Base-by-base conservation (phyloP, 2,888 invertebrate species). In the Aproaerema taeniolella region DNA sequence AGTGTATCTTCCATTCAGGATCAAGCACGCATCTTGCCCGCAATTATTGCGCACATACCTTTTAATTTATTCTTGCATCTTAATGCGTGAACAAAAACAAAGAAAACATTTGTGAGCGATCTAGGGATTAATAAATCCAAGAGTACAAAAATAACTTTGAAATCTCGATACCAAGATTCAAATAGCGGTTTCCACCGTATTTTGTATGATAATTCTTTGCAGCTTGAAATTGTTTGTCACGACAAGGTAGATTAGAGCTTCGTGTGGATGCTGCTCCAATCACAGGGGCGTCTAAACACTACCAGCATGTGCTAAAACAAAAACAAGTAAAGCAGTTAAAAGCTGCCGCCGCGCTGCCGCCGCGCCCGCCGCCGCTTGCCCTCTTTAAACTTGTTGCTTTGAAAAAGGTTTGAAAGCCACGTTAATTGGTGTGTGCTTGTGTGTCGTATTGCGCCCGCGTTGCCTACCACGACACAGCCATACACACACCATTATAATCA, bases 401-500 rank as follows among this genome's bases (percentile, higher is more conserved):
- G 24, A 37, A 37, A 37, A 37, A 12, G 12, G 66, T 70, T 66
- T 65, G 66, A 72, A 61, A 72, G 65, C 59, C 53, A 70, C 76
- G 75, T 70, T 82, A 80, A 82, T 80, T 81, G 76, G 69, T 67
- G 62, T 35, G n/a, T 11, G 15, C 14, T 9, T n/a, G 17, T 17
- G 30, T 5, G 5, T 30, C 53, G 60, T 60, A 64, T 64, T 54
- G 26, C 26, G 26, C 26, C 5, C 26, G 26, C 26, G 26, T 3
- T n/a, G 6, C 8, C 26, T 5, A 5, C 26, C 12, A n/a, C 29
- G 29, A 29, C 29, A 29, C 3, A 11, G 26, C 20, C 20, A 4
- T 8, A 3, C 13, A 10, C 60, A 53, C 53, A 52, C 57, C 53
- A 55, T 53, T 29, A 29, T 12, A 12, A 29, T 12, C 41, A 40